Base-by-base conservation (phyloP, 1,140 invertebrate species). In the Meloidogyne hapla region DNA sequence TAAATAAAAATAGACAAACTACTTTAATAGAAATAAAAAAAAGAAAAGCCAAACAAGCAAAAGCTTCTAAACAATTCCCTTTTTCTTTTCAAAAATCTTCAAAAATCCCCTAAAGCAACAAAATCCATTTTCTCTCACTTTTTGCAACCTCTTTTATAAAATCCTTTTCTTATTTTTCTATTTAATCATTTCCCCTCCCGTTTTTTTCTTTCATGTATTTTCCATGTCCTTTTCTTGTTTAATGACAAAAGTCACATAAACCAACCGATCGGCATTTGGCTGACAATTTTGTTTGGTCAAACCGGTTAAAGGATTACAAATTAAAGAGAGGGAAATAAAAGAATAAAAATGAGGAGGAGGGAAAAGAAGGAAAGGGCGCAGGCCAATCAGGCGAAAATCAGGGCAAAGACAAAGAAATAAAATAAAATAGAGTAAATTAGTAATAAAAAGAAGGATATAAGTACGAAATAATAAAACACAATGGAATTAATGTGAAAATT, bases 351-450 rank as follows among this genome's bases (percentile, higher is more conserved):
- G 63, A 18, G 28, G 12, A 64, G 15, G 33, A 33, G 33, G 33
- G 33, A 33, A 8, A 8, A 8, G 2, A 33, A 8, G 33, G 33
- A 33, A 33, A 64, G 25, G 25, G 33, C 64, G 64, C 25, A 66
- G 38, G 64, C 64, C 38, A 66, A 66, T 66, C 64, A 66, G 64
- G 26, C 64, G 26, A 66, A 33, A 66, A 66, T 66, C 18, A 66
- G 64, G 25, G 25, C 33, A 66, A 66, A 13, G 64, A n/a, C 13
- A 21, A 66, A 28, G 12, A 66, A 66, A 66, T 18, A 9, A 33
- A 21, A 13, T 1, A 65, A 65, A 15, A 40, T 1, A n/a, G 21
- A 28, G 15, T 18, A 66, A 33, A 40, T 33, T n/a, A 66, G 21
- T 40, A 66, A 66, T 18, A 23, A 23, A 66, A 6, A 33, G 15